A percentile compares a stretch with the other conserved stretches of the same genome.
Evolutionary conservation across 2,113 vertebrate genomes (phyloP).

Genomic region (Myotis davidii): DNA sequence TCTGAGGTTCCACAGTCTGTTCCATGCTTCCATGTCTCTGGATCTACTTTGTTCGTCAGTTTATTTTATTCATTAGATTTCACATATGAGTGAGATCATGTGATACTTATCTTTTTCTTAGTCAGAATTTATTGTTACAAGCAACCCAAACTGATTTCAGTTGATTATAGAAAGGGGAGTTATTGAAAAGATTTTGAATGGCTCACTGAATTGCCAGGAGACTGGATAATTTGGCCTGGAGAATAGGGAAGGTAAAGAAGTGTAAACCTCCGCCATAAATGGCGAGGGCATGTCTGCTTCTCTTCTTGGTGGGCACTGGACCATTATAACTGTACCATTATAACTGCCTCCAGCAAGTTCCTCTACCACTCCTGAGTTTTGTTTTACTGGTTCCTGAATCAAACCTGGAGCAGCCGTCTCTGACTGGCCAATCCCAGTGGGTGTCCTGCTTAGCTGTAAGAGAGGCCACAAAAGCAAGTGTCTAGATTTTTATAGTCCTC

Average conservation of each 20-base stretch:
- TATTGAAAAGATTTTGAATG: not conserved
- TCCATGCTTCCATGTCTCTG: no score
- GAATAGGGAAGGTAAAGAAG: not conserved
- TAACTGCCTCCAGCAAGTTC: not conserved
- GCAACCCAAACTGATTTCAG: not conserved
- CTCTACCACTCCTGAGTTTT: not conserved
- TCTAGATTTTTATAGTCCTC: not conserved
- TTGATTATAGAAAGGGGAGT: not conserved
- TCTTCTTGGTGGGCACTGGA: not conserved
- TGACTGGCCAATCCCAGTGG: not conserved
- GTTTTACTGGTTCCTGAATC: not conserved
- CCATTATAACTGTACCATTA: not conserved
- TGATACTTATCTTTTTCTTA: not conserved
- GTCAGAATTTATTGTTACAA: not conserved
- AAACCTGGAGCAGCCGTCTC: not conserved
- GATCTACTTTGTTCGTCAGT: no score
- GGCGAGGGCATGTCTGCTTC: not conserved
- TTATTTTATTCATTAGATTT: no score
- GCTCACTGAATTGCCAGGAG: not conserved
- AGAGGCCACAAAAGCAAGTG: not conserved
- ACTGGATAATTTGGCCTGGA: not conserved
- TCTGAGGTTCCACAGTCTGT: no score
- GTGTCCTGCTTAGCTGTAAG: not conserved
- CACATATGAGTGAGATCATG: no score
- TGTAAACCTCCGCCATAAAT: not conserved